These are phyloP conservation scores for Carposina sasakii DNA, from an alignment of 1,140 invertebrate genomes.

Conservation along the genomic window DNA sequence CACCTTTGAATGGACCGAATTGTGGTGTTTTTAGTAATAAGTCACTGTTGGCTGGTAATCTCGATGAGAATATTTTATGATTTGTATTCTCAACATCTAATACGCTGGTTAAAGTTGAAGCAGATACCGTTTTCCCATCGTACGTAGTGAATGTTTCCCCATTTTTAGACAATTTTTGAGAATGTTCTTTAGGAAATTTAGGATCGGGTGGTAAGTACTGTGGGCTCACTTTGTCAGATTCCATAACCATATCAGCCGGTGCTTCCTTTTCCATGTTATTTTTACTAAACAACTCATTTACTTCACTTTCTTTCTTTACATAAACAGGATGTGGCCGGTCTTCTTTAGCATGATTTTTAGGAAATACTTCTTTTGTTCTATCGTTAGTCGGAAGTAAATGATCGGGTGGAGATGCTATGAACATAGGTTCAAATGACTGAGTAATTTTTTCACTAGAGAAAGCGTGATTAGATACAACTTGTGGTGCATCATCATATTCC, in stretches of 20 bases:
- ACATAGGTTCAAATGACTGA: conserved; percentile 81
- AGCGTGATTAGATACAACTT: conserved; percentile 61
- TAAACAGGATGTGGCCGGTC: conserved; percentile 66
- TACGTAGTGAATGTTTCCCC: conserved; percentile 78
- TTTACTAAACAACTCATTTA: conserved; percentile 51
- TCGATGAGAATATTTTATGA: conserved; percentile 67
- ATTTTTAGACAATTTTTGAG: conserved; percentile 54
- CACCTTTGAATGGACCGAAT: conserved; percentile 80
- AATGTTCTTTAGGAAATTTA: conserved; percentile 57
- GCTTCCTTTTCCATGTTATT: conserved; percentile 53
- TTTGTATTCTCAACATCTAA: conserved; percentile 64
- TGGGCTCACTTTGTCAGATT: conserved; percentile 79
- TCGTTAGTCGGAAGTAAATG: conserved; percentile 58
- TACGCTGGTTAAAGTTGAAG: conserved; percentile 74
- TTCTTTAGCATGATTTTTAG: conserved; percentile 58
- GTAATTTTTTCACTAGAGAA: conserved; percentile 67
- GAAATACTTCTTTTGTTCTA: conserved; percentile 61
- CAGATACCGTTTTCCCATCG: conserved; percentile 81
- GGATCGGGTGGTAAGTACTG: conserved; percentile 79
- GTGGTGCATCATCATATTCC: conserved; percentile 65
- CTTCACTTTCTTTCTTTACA: conserved; percentile 50
- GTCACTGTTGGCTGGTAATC: conserved; percentile 74
- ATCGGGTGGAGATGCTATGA: conserved; percentile 80
- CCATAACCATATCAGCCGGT: conserved; percentile 75
- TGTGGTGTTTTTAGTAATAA: conserved; percentile 78